Evolutionary conservation across 2,113 vertebrate genomes (phyloP).

Genomic region (Sapajus apella): DNA sequence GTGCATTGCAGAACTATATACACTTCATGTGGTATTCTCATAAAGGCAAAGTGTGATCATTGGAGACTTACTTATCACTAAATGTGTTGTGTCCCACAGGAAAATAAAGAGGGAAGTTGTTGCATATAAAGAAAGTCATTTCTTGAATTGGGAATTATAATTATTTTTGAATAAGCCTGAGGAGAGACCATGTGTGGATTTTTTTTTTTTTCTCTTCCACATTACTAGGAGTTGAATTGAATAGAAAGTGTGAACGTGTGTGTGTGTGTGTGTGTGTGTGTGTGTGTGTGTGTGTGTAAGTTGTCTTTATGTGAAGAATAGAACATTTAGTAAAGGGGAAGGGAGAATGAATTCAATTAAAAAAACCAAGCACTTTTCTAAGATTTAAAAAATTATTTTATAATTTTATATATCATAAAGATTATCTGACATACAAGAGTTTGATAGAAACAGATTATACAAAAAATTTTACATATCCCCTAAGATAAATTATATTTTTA

Average conservation of each 20-base stretch:
- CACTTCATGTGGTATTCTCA: background rate
- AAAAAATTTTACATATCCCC: background rate
- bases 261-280: background rate
- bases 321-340: background rate
- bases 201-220: background rate
- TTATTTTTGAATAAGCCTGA: background rate
- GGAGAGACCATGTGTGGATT: background rate
- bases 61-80: background rate
- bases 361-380: background rate
- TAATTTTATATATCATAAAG: background rate
- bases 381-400: background rate
- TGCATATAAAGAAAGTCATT: background rate
- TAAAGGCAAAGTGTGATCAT: background rate
- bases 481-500: background rate
- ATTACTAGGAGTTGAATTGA: background rate
- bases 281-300: background rate
- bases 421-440: background rate
- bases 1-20: background rate
- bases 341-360: background rate
- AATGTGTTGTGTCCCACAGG: background rate
- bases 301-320: background rate
- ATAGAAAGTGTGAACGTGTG: background rate
- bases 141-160: background rate
- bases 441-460: conserved; percentile 13
- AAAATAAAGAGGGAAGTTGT: background rate